Percentiles rank a stretch among this genome's conserved stretches.
Conservation (phyloP, 2,113 vertebrate genomes). For the Poeciliopsis turrubarensis region DNA sequence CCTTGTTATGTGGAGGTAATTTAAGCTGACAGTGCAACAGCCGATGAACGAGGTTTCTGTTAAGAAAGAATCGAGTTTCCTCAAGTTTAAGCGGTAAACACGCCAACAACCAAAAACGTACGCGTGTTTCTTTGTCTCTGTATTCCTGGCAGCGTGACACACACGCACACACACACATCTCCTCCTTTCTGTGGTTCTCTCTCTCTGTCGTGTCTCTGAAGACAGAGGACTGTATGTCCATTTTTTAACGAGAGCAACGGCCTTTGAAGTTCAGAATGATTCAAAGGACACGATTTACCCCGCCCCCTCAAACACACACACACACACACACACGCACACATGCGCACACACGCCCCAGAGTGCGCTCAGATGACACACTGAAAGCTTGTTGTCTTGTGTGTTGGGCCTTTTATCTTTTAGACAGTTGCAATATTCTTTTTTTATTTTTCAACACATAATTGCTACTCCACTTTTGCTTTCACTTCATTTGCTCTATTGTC, state of each 20-base stretch:
- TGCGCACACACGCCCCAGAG: not conserved
- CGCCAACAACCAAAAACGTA: conserved; percentile 38
- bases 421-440: not conserved
- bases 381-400: conserved; percentile 19
- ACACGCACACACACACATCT: conserved; percentile 28
- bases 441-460: not conserved
- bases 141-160: conserved; percentile 58
- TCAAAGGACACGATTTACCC: conserved; percentile 58
- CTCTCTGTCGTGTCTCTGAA: conserved; percentile 21
- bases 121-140: conserved; percentile 16
- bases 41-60: not conserved
- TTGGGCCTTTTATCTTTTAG: conserved; percentile 11
- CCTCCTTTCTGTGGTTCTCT: conserved; percentile 32
- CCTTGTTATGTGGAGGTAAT: not conserved
- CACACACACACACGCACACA: not conserved
- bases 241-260: conserved; percentile 55
- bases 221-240: conserved; percentile 41
- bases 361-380: conserved; percentile 20
- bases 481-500: not conserved
- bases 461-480: conserved; percentile 5
- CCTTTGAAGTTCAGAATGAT: conserved; percentile 75
- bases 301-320: conserved; percentile 1
- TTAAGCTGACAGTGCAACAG: not conserved
- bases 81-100: conserved; percentile 59
- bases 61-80: conserved; percentile 11